Base-by-base conservation (phyloP, 2,797 vertebrate genomes). In the Dicrostonyx torquatus region DNA sequence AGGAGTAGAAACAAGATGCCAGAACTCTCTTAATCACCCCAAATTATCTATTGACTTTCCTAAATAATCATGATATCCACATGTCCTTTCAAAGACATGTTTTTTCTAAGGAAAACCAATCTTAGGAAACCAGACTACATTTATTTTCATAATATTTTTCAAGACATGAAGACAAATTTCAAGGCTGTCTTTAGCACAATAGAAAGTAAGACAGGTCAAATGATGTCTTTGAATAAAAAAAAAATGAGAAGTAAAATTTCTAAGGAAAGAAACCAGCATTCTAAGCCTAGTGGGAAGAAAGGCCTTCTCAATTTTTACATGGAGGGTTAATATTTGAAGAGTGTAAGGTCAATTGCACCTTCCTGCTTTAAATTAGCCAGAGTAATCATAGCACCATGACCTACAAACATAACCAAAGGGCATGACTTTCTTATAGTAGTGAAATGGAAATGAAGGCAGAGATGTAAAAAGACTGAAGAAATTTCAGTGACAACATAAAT, bases 401-500 rank as follows among this genome's bases (percentile, higher is more conserved):
- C 50, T 75, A 79, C 5, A 90, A 85, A 94, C 43, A 80, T 93
- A 92, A 95, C 58, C 90, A 26, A 18, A 89, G 53, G 45, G 17
- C 1, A 79, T 89, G 60, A 50, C 94, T 77, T 73, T 37, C 48
- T 78, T 88, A 91, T 14, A 84, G 31, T 91, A 60, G 15, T 76
- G 87, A 94, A 97, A 79, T 92, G 17, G 29, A 95, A 96, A 95
- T 48, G 80, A 64, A 40, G 83, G 82, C 0, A 62, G 29, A 94
- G 18, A 89, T 73, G 15, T 85, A 76, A 94, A 95, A 94, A 87
- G 45, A 89, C 45, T 22, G 87, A 92, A 66, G 43, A 31, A 84
- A 95, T 31, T 76, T 12, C 66, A 78, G 48, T 93, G 55, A 60
- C 79, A 93, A 95, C 73, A 85, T 94, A 95, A 95, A 94, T 95